These are phyloP conservation scores for Saccostrea glomerata DNA, from an alignment of 1,140 invertebrate genomes.

Conservation along the genomic window DNA sequence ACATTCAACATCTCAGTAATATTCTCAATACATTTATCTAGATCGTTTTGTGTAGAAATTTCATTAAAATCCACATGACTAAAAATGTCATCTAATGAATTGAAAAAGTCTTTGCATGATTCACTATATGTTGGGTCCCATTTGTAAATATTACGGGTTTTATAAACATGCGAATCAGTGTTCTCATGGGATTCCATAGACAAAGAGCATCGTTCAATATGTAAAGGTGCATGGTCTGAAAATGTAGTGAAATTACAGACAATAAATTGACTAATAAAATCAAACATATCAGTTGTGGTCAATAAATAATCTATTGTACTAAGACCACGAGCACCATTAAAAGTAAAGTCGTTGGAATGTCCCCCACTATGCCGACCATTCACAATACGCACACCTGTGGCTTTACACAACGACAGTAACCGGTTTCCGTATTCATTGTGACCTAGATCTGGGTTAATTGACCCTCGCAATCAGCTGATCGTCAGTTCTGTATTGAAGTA, in stretches of 20 bases:
- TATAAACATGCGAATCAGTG: background rate
- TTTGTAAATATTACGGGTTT: background rate
- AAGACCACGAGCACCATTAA: background rate
- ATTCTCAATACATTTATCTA: background rate
- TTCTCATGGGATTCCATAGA: background rate
- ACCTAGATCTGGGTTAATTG: too few relatives aligned
- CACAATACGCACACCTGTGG: conserved; percentile 22
- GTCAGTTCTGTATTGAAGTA: too few relatives aligned
- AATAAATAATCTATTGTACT: background rate
- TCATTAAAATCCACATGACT: background rate
- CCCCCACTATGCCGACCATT: background rate
- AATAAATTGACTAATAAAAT: background rate
- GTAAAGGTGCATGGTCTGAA: background rate
- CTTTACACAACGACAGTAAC: conserved; percentile 17
- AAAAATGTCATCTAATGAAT: background rate
- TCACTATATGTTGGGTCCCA: background rate
- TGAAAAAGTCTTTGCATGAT: background rate
- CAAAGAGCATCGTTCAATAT: background rate
- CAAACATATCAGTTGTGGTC: background rate
- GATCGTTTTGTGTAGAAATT: background rate
- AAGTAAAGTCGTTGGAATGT: conserved; percentile 1
- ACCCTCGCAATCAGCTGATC: too few relatives aligned
- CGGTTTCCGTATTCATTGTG: too few relatives aligned
- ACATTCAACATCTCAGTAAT: background rate
- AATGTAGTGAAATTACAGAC: background rate